These are phyloP conservation scores for Epinephelus fuscoguttatus DNA, from an alignment of 2,113 vertebrate species.

Conservation along the genomic window DNA sequence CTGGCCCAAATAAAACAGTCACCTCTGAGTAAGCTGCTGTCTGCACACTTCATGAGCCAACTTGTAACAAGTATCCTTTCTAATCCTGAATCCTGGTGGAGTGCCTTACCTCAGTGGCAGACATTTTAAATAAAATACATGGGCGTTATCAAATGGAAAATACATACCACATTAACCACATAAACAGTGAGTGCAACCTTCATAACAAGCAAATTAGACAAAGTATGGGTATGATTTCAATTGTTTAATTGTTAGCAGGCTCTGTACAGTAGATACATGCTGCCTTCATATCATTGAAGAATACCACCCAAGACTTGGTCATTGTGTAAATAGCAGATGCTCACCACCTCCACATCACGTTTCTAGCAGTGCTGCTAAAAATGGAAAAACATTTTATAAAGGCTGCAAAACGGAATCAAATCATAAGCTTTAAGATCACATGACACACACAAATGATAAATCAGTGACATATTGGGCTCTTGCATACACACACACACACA, in stretches of 20 bases:
- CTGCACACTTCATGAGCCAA: neutral
- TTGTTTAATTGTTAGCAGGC: neutral
- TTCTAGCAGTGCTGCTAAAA: slow-evolving; percentile 10
- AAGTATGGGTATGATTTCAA: neutral
- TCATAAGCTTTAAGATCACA: neutral
- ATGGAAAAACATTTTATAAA: slow-evolving; percentile 35
- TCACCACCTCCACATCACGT: slow-evolving; percentile 35
- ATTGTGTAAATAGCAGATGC: slow-evolving; percentile 50
- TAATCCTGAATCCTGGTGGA: neutral
- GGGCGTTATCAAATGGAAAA: neutral
- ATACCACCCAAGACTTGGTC: neutral
- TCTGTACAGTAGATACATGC: neutral
- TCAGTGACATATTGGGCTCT: neutral
- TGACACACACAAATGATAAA: neutral
- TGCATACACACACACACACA: neutral
- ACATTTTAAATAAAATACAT: neutral
- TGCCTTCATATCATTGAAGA: slow-evolving; percentile 13
- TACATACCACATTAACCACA: neutral
- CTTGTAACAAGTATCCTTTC: neutral
- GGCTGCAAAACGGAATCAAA: neutral
- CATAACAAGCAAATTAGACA: neutral
- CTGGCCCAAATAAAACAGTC: neutral
- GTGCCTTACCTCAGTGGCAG: neutral
- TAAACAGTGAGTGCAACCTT: neutral
- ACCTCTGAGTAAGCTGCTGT: neutral